These are phyloP conservation scores for Plagodis pulveraria DNA, from an alignment of 2,888 invertebrate genomes.

Conservation along the genomic window DNA sequence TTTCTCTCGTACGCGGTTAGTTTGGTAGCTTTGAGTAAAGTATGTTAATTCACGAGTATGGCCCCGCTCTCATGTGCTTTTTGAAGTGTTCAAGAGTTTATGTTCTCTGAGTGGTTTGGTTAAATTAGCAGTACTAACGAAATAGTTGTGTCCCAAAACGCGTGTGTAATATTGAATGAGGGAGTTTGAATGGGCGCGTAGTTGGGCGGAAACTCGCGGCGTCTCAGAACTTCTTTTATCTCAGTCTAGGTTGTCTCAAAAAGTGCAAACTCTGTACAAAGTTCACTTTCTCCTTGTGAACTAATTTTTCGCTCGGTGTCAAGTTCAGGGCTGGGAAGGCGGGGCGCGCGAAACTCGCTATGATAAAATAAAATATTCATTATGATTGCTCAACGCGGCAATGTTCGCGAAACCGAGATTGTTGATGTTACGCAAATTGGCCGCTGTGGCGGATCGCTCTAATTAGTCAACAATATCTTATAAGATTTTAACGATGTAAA, in stretches of 20 bases:
- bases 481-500: background rate
- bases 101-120: conserved; percentile 43
- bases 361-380: conserved; percentile 85
- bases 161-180: conserved; percentile 21
- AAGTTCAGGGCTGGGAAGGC: conserved; percentile 75
- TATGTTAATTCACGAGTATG: conserved; percentile 79
- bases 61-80: conserved; percentile 61
- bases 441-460: conserved; percentile 14
- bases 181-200: conserved; percentile 37
- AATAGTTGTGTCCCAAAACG: conserved; percentile 9
- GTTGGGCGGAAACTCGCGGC: conserved; percentile 37
- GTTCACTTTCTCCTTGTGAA: conserved; percentile 84
- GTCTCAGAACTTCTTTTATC: conserved; percentile 75
- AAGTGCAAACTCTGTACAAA: conserved; percentile 82
- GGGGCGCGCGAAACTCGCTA: conserved; percentile 56
- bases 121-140: conserved; percentile 29
- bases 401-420: conserved; percentile 68
- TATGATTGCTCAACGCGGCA: conserved; percentile 81
- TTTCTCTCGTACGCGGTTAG: conserved; percentile 74
- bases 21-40: conserved; percentile 80
- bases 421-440: conserved; percentile 51
- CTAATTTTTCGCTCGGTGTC: conserved; percentile 84
- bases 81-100: conserved; percentile 62
- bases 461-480: conserved; percentile 1
- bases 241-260: conserved; percentile 78